Conservation (phyloP, 2,797 vertebrate species). For the Sparus aurata region DNA sequence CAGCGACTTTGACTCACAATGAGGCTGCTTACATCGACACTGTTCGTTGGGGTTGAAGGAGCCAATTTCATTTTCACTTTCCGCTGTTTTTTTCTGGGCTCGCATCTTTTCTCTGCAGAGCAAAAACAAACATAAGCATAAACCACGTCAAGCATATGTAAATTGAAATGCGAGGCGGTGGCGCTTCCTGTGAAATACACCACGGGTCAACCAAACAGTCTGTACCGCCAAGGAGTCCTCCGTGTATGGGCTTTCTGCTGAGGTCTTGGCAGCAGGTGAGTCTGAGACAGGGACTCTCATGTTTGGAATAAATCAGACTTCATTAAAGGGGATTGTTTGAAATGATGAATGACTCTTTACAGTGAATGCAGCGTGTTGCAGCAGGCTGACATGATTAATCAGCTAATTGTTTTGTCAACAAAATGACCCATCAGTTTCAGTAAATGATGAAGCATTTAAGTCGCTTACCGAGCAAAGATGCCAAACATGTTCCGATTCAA, state of each 20-base stretch:
- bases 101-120: background rate
- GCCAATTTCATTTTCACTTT: background rate
- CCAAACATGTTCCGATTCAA: no score
- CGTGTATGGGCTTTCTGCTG: no score
- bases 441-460: no score
- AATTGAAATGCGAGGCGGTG: background rate
- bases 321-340: background rate
- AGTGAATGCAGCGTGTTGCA: background rate
- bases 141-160: background rate
- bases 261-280: background rate
- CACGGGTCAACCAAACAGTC: background rate
- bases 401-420: background rate
- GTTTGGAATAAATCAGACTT: background rate
- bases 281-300: background rate
- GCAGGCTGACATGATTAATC: background rate
- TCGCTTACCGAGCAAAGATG: background rate
- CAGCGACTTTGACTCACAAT: background rate
- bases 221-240: background rate
- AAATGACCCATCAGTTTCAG: background rate
- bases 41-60: background rate
- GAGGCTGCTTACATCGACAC: background rate
- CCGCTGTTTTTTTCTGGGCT: background rate
- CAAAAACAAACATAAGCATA: background rate
- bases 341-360: conserved; percentile 4
- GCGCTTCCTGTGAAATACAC: background rate